These are phyloP conservation scores for Lithobates pipiens DNA, from an alignment of 2,797 vertebrate genomes.

Conservation along the genomic window DNA sequence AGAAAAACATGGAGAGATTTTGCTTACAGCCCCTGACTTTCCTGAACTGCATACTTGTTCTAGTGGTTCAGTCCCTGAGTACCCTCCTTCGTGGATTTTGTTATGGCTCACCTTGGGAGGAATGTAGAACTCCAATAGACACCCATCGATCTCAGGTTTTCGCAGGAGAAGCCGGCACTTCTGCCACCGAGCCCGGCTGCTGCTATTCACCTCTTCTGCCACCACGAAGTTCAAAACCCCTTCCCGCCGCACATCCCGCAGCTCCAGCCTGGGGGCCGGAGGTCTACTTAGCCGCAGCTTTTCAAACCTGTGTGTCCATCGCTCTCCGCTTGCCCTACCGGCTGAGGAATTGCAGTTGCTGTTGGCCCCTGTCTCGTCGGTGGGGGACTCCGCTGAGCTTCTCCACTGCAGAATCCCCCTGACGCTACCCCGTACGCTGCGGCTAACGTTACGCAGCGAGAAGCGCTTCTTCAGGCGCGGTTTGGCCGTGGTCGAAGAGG, in stretches of 20 bases:
- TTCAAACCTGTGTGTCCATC: slow-evolving; percentile 89
- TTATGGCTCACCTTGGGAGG: slow-evolving; percentile 84
- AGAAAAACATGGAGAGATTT: no score
- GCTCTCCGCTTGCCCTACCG: slow-evolving; percentile 80
- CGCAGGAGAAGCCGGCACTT: slow-evolving; percentile 88
- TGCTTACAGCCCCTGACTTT: no score
- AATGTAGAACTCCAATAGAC: slow-evolving; percentile 90
- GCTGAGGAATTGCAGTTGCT: slow-evolving; percentile 75
- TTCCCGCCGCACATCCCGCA: slow-evolving; percentile 70
- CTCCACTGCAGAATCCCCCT: slow-evolving; percentile 91
- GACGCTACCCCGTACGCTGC: slow-evolving; percentile 88
- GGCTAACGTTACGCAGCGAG: slow-evolving; percentile 86
- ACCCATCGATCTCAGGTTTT: slow-evolving; percentile 82
- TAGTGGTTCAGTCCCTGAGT: no score
- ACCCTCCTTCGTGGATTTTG: no score
- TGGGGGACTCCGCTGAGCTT: slow-evolving; percentile 76
- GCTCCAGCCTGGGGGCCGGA: slow-evolving; percentile 72
- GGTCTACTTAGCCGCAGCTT: slow-evolving; percentile 85
- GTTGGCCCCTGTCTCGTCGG: slow-evolving; percentile 76
- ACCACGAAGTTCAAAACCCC: slow-evolving; percentile 70
- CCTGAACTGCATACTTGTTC: no score
- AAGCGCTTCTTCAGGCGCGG: slow-evolving; percentile 91
- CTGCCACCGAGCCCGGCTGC: slow-evolving; percentile 85
- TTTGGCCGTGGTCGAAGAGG: slow-evolving; percentile 73
- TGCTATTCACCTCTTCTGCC: slow-evolving; percentile 67